These are phyloP conservation scores for Silurus meridionalis DNA, from an alignment of 2,113 vertebrate species.

Conservation along the genomic window DNA sequence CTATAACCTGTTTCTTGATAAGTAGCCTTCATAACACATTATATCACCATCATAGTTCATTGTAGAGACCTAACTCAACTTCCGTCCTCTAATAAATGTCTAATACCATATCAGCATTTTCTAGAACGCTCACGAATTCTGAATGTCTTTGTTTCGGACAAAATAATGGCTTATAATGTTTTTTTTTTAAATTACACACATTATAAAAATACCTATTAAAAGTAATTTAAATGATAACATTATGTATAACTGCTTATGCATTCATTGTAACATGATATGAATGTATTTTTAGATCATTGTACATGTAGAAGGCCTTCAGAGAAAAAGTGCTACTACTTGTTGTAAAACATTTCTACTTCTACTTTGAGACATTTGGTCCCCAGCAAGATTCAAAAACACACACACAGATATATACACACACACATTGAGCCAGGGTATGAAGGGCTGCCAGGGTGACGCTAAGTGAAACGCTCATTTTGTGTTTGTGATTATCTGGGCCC, in stretches of 20 bases:
- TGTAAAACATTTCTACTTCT: not conserved
- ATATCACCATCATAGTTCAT: not conserved
- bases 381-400: not conserved
- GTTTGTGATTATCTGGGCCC: conserved; percentile 79
- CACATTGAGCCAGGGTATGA: conserved; percentile 64
- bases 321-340: not conserved
- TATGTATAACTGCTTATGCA: not conserved
- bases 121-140: not conserved
- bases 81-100: not conserved
- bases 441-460: conserved; percentile 74
- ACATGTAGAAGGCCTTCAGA: not conserved
- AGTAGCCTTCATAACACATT: not conserved
- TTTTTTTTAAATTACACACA: not conserved
- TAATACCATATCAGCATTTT: not conserved
- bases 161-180: not conserved
- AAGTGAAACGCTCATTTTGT: conserved; percentile 83
- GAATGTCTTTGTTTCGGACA: not conserved
- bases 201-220: not conserved
- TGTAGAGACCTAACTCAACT: not conserved
- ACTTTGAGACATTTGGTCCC: not conserved
- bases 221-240: not conserved
- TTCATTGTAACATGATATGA: not conserved
- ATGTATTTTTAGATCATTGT: not conserved
- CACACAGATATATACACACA: conserved; percentile 45
- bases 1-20: not conserved